phyloP scores from a whole-genome alignment of 2,888 invertebrate species.

The Bugulina stolonifera region DNA sequence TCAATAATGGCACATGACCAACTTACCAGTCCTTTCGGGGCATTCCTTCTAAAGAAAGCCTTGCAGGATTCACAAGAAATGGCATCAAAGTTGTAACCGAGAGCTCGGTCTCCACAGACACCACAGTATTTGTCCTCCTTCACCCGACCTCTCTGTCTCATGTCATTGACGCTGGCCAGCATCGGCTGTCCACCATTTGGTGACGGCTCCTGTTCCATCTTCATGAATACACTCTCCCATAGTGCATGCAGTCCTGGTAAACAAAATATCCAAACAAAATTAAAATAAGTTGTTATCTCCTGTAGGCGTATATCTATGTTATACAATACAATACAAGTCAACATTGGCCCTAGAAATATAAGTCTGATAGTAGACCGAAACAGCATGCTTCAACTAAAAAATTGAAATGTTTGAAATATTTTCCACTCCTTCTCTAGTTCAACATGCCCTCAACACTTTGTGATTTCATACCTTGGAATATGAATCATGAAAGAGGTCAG shows the following conservation, averaged over 20 bases:
- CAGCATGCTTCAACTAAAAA: no score
- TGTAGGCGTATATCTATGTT: no score
- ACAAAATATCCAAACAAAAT: no score
- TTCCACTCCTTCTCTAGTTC: no score
- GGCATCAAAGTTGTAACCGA: slow-evolving; percentile 54
- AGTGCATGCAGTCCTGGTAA: slow-evolving; percentile 25
- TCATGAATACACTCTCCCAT: slow-evolving; percentile 27
- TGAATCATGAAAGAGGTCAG: no score
- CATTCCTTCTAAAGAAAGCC: slow-evolving; percentile 53
- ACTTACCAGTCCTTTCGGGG: slow-evolving; percentile 53
- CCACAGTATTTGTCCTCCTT: slow-evolving; percentile 53
- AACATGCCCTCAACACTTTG: no score
- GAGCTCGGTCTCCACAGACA: slow-evolving; percentile 51
- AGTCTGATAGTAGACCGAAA: no score
- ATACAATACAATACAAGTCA: no score
- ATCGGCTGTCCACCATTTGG: background rate
- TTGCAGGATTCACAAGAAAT: slow-evolving; percentile 54
- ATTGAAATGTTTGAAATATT: no score
- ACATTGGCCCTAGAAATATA: no score
- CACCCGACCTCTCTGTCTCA: slow-evolving; percentile 39
- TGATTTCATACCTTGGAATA: no score
- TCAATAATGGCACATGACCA: background rate
- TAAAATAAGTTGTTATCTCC: no score
- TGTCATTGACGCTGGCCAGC: background rate
- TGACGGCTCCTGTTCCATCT: slow-evolving; percentile 26